phyloP scores from a whole-genome alignment of 2,113 vertebrate species.

The Irena cyanogastra region DNA sequence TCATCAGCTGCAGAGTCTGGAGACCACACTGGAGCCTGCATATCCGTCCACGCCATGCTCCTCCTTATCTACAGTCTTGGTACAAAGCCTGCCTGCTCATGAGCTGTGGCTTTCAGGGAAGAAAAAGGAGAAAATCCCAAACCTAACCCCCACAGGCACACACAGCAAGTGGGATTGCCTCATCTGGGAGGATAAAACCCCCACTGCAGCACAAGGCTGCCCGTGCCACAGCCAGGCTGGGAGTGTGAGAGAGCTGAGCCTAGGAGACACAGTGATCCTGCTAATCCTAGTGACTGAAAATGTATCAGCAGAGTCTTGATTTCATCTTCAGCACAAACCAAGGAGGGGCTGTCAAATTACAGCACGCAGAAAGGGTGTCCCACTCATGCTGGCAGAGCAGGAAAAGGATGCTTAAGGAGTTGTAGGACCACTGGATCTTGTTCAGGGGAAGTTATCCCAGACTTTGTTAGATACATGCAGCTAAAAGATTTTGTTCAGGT shows the following conservation, averaged over 20 bases:
- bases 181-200: neutral
- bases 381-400: rapidly evolving
- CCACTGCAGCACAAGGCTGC: rapidly evolving
- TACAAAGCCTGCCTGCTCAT: neutral
- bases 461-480: neutral
- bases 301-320: neutral
- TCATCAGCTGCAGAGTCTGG: neutral
- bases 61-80: neutral
- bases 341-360: neutral
- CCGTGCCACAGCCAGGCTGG: neutral
- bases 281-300: neutral
- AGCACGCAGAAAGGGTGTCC: neutral
- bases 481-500: neutral
- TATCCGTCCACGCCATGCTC: rapidly evolving
- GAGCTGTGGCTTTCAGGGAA: neutral
- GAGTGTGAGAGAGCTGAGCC: neutral
- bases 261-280: neutral
- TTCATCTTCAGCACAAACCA: neutral
- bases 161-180: neutral
- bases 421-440: rapidly evolving
- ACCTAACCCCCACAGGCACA: neutral
- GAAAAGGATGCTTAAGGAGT: neutral
- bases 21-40: neutral
- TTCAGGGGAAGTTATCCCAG: neutral
- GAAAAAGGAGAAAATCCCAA: neutral